These are phyloP conservation scores for Plecotus auritus DNA, from an alignment of 2,113 vertebrate genomes.

Conservation along the genomic window DNA sequence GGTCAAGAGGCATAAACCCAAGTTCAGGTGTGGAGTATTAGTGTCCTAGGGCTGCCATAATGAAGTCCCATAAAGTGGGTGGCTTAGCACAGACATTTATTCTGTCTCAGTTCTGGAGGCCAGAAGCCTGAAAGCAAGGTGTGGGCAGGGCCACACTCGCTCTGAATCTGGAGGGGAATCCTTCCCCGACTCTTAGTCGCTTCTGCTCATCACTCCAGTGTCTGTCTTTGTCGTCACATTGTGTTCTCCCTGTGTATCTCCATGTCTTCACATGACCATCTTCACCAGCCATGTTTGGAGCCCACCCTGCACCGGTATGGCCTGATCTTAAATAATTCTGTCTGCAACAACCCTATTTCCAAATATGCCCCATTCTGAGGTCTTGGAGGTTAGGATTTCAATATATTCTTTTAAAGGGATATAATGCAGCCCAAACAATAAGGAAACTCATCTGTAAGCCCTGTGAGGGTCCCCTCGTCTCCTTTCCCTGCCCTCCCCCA, in stretches of 20 bases:
- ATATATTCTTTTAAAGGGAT: neutral
- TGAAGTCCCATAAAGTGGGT: neutral
- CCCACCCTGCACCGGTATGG: fast-evolving
- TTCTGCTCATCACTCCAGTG: neutral
- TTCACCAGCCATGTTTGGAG: neutral
- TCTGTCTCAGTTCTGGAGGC: neutral
- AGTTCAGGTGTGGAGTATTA: neutral
- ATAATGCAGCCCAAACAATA: neutral
- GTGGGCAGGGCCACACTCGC: fast-evolving
- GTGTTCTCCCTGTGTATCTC: neutral
- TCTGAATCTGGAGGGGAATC: neutral
- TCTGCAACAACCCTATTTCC: neutral
- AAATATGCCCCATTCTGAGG: neutral
- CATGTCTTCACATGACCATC: neutral
- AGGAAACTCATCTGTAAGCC: neutral
- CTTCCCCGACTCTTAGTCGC: no score
- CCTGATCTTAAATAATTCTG: neutral
- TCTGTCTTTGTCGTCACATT: neutral
- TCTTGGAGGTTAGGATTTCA: neutral
- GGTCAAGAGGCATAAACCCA: neutral
- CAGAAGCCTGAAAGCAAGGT: neutral
- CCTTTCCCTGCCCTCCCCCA: neutral
- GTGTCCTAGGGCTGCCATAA: neutral
- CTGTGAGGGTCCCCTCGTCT: neutral
- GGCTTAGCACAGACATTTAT: neutral